Percentiles rank a stretch among this genome's conserved stretches.
Evolutionary conservation across 2,888 invertebrate species (phyloP).

Genomic region (Perizoma affinitatum): DNA sequence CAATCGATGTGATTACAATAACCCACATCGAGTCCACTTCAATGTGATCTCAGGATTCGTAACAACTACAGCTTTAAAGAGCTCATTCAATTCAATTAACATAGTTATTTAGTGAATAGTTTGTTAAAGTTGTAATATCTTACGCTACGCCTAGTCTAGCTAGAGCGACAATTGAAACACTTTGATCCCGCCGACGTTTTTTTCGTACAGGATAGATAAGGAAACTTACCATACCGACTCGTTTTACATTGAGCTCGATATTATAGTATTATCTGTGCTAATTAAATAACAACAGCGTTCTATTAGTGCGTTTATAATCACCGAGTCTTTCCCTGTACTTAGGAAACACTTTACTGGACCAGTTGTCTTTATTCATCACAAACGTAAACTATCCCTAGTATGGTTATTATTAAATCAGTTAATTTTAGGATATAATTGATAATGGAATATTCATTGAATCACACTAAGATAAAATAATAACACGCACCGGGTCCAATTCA

Average conservation of each 20-base stretch:
- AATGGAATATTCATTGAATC: conserved; percentile 44
- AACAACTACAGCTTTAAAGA: conserved; percentile 67
- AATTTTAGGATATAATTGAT: conserved; percentile 37
- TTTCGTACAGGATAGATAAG: conserved; percentile 48
- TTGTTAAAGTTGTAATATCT: conserved; percentile 65
- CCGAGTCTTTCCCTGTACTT: conserved; percentile 61
- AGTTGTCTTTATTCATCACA: conserved; percentile 52
- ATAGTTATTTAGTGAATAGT: conserved; percentile 56
- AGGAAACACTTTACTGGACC: conserved; percentile 59
- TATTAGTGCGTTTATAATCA: conserved; percentile 56
- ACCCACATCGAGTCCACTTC: conserved; percentile 41
- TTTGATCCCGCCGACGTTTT: conserved; percentile 70
- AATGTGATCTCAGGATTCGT: conserved; percentile 68
- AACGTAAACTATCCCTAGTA: conserved; percentile 41
- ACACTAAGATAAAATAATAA: conserved; percentile 40
- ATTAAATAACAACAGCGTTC: conserved; percentile 45
- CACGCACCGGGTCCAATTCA: conserved; percentile 31
- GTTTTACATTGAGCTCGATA: conserved; percentile 51
- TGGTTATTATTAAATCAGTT: conserved; percentile 37
- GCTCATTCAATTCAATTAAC: conserved; percentile 54
- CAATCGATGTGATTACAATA: conserved; percentile 40
- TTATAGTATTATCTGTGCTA: conserved; percentile 43
- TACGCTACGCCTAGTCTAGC: conserved; percentile 61
- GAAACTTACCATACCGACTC: conserved; percentile 48
- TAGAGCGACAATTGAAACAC: conserved; percentile 60